A percentile compares a stretch with the other conserved stretches of the same genome.
phyloP scores from a whole-genome alignment of 2,797 vertebrate genomes.

The Sarcoramphus papa region DNA sequence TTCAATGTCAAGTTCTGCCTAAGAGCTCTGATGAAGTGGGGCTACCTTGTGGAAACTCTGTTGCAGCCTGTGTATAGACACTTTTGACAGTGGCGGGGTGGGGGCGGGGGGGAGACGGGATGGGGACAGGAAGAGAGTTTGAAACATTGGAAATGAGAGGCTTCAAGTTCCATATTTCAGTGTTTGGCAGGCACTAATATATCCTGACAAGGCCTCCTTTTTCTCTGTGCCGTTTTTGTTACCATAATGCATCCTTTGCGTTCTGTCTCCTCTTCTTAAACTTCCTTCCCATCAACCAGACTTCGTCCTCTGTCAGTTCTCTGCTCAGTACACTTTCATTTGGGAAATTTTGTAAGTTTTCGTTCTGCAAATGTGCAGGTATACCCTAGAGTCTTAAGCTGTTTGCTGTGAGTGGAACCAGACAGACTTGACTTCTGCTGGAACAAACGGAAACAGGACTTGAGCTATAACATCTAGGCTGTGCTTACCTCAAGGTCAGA shows the following conservation, averaged over 20 bases:
- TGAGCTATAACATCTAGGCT: background rate
- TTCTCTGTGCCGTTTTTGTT: background rate
- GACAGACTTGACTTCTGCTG: background rate
- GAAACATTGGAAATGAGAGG: background rate
- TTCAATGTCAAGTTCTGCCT: background rate
- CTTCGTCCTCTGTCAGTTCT: background rate
- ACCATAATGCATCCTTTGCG: background rate
- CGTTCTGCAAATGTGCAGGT: background rate
- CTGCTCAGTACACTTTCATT: background rate
- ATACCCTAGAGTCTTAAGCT: background rate
- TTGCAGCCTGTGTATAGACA: background rate
- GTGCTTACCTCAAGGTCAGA: background rate
- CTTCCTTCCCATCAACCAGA: background rate
- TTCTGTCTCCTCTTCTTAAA: background rate
- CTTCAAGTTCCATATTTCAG: background rate
- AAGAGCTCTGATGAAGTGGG: background rate
- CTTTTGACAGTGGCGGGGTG: background rate
- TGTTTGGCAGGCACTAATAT: background rate
- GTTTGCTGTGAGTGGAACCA: background rate
- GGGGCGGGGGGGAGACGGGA: background rate
- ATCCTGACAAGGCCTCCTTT: background rate
- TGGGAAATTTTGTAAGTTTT: background rate
- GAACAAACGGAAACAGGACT: background rate
- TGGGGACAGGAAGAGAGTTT: background rate
- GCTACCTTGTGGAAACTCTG: no score